Evolutionary conservation across 2,888 invertebrate species (phyloP).

Genomic region (Acleris sparsana): DNA sequence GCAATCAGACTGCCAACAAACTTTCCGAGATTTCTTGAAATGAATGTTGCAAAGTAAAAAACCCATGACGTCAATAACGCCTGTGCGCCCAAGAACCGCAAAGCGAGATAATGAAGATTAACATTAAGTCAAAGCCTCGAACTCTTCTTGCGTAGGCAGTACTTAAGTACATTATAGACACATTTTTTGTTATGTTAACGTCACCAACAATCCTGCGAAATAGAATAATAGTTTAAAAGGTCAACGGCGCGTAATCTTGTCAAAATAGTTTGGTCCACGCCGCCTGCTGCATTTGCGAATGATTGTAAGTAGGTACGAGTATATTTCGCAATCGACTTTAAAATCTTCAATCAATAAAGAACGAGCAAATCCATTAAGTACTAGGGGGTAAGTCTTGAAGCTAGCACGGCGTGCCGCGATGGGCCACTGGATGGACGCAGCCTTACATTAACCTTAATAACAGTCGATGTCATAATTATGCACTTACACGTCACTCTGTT

Average conservation of each 20-base stretch:
- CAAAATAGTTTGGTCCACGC: no score
- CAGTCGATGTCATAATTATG: conserved; percentile 3
- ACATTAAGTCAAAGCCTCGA: conserved; percentile 24
- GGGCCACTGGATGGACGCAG: background rate
- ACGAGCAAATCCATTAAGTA: background rate
- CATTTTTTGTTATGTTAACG: background rate
- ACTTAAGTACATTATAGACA: conserved; percentile 3
- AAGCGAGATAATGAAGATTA: conserved; percentile 24
- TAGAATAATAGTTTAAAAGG: background rate
- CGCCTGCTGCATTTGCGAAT: no score
- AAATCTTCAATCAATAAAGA: background rate
- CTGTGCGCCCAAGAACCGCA: conserved; percentile 19
- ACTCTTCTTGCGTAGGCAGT: conserved; percentile 14
- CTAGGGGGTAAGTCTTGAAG: background rate
- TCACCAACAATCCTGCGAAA: no score
- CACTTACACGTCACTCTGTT: background rate
- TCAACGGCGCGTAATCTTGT: background rate
- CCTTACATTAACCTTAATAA: conserved; percentile 23
- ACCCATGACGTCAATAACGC: conserved; percentile 29
- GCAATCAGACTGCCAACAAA: conserved; percentile 1
- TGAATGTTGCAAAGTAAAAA: conserved; percentile 23
- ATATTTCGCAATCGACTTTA: conserved; percentile 1
- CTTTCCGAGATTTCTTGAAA: conserved; percentile 20
- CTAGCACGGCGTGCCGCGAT: conserved; percentile 6
- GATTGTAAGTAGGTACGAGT: background rate